These are phyloP conservation scores for Agriopis marginaria DNA, from an alignment of 2,888 invertebrate species.

Conservation along the genomic window DNA sequence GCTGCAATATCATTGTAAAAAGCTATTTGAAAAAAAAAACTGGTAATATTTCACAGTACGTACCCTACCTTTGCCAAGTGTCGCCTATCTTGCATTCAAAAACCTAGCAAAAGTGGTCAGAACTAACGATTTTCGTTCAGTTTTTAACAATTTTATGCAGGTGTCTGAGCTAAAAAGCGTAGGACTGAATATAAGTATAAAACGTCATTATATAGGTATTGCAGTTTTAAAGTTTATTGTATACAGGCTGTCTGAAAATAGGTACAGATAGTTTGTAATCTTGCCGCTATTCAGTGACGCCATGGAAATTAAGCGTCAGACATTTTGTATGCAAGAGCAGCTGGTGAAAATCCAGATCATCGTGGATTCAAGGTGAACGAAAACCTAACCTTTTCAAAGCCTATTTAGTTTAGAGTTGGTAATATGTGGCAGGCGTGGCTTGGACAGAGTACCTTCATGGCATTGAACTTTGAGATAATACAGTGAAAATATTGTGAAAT, in stretches of 20 bases:
- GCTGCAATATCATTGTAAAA: too few relatives aligned
- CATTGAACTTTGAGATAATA: neutral
- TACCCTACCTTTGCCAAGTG: too few relatives aligned
- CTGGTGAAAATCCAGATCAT: conserved; percentile 23
- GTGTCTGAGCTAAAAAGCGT: too few relatives aligned
- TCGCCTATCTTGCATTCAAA: too few relatives aligned
- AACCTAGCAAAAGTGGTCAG: too few relatives aligned
- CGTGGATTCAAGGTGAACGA: conserved; percentile 46
- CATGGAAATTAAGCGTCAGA: conserved; percentile 38
- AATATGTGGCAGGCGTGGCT: conserved; percentile 15
- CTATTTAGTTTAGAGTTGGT: neutral
- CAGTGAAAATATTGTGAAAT: conserved; percentile 35
- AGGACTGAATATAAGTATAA: too few relatives aligned
- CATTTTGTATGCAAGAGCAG: conserved; percentile 42
- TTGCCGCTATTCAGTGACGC: neutral
- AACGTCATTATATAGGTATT: too few relatives aligned
- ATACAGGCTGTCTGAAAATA: neutral
- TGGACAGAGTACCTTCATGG: neutral
- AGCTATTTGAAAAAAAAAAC: too few relatives aligned
- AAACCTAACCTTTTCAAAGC: conserved; percentile 29
- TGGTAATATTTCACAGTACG: too few relatives aligned
- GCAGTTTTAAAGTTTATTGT: neutral
- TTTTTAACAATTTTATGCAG: too few relatives aligned
- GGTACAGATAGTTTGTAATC: neutral
- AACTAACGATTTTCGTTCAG: too few relatives aligned